A percentile compares a stretch with the other conserved stretches of the same genome.
Conservation (phyloP, 2,888 invertebrate genomes). For the Drosophila setosimentum region DNA sequence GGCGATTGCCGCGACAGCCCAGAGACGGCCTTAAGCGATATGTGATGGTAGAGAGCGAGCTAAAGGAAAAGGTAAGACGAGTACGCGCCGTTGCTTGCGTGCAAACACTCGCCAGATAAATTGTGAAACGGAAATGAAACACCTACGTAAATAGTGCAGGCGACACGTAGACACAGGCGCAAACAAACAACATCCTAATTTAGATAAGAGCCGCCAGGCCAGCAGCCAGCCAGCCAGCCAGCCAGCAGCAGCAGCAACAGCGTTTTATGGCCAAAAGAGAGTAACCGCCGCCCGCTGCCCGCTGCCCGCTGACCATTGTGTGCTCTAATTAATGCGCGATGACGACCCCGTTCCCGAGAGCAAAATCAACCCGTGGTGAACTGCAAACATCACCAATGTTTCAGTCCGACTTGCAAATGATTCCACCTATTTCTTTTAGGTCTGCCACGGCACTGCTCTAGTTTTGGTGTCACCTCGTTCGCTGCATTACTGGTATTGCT, state of each 20-base stretch:
- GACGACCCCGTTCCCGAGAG: slow-evolving; percentile 56
- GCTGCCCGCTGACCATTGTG: slow-evolving; percentile 54
- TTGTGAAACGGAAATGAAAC: slow-evolving; percentile 83
- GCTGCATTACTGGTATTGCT: slow-evolving; percentile 16
- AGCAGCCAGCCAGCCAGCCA: slow-evolving; percentile 9
- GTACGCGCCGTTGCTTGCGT: slow-evolving; percentile 41
- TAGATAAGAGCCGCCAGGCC: slow-evolving; percentile 74
- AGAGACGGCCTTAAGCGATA: slow-evolving; percentile 19
- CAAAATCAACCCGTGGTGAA: slow-evolving; percentile 50
- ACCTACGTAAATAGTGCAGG: slow-evolving; percentile 82
- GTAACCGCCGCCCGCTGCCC: slow-evolving; percentile 47
- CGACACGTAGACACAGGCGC: slow-evolving; percentile 78
- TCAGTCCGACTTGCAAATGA: slow-evolving; percentile 52
- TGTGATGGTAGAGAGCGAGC: slow-evolving; percentile 20
- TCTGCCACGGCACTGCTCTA: slow-evolving; percentile 61
- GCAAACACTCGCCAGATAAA: slow-evolving; percentile 74
- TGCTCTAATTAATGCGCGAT: slow-evolving; percentile 75
- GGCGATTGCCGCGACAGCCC: slow-evolving; percentile 10
- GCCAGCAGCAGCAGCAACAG: slow-evolving; percentile 21
- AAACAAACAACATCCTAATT: slow-evolving; percentile 81
- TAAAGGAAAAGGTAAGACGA: slow-evolving; percentile 46
- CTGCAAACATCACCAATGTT: slow-evolving; percentile 50
- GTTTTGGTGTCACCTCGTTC: slow-evolving; percentile 66
- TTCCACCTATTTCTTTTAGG: slow-evolving; percentile 33
- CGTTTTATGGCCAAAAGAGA: slow-evolving; percentile 70